Conservation (phyloP, 2,797 vertebrate species). For the Xiphorhynchus erythropygius region DNA sequence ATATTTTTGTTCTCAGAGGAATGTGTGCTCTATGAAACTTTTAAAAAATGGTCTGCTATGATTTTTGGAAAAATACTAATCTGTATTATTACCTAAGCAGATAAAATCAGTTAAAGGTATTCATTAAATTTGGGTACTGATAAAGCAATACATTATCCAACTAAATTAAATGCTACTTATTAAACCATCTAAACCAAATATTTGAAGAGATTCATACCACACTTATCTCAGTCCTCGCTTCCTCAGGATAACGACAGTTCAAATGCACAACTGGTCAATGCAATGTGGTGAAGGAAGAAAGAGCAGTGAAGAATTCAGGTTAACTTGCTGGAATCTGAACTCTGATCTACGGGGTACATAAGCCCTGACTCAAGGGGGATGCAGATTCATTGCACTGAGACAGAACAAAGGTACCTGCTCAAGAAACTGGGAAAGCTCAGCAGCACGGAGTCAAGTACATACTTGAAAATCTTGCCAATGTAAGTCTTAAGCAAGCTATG, state of each 20-base stretch:
- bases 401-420: not conserved
- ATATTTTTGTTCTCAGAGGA: conserved; percentile 30
- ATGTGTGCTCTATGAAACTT: not conserved
- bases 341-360: not conserved
- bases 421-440: not conserved
- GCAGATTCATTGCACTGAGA: not conserved
- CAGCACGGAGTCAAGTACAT: rapidly evolving
- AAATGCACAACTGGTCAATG: not conserved
- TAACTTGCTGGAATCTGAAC: not conserved
- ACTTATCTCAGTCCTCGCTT: not conserved
- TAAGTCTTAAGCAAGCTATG: not conserved
- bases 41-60: not conserved
- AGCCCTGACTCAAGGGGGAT: not conserved
- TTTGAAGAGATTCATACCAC: not conserved
- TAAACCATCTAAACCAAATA: not conserved
- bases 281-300: not conserved
- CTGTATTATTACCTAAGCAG: not conserved
- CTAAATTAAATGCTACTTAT: conserved; percentile 1
- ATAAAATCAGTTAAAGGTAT: conserved; percentile 24
- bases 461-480: not conserved
- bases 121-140: conserved; percentile 29
- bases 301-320: not conserved
- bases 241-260: not conserved
- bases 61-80: conserved; percentile 27
- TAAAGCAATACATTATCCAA: not conserved